phyloP scores from a whole-genome alignment of 2,113 vertebrate genomes.

The Antechinus flavipes region DNA sequence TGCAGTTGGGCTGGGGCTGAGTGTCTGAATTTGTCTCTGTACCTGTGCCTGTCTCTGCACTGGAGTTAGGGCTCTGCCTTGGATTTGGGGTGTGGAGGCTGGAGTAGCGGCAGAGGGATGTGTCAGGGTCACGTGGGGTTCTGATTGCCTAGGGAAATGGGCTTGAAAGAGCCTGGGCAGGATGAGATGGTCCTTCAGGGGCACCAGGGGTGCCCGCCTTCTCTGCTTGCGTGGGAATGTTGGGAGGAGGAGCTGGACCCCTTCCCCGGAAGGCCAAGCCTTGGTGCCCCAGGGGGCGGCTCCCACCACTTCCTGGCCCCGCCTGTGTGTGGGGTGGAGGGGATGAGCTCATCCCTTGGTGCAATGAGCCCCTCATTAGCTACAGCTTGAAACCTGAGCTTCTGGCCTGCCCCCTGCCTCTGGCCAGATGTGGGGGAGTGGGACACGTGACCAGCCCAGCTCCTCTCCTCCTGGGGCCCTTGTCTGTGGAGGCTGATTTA shows the following conservation, averaged over 20 bases:
- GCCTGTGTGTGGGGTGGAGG: not conserved
- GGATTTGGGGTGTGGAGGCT: not conserved
- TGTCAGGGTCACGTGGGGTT: not conserved
- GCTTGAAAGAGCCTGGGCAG: not conserved
- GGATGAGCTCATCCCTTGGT: conserved; percentile 50
- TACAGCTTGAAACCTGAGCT: conserved; percentile 38
- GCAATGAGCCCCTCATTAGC: not conserved
- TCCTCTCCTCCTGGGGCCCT: not conserved
- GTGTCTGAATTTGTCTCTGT: not conserved
- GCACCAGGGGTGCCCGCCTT: not conserved
- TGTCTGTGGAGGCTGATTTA: not conserved
- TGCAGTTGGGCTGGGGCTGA: not conserved
- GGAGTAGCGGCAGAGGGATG: not conserved
- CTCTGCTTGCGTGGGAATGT: not conserved
- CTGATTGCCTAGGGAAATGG: not conserved
- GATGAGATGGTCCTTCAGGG: not conserved
- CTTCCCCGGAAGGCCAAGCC: not conserved
- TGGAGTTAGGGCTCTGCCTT: not conserved
- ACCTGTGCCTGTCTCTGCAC: not conserved
- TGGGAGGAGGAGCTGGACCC: not conserved
- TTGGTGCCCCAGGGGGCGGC: not conserved
- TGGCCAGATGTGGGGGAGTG: conserved; percentile 51
- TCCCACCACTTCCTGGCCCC: not conserved
- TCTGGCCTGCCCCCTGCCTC: not conserved
- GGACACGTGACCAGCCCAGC: conserved; percentile 9